phyloP scores from a whole-genome alignment of 2,113 vertebrate species.

The Megalops atlanticus region DNA sequence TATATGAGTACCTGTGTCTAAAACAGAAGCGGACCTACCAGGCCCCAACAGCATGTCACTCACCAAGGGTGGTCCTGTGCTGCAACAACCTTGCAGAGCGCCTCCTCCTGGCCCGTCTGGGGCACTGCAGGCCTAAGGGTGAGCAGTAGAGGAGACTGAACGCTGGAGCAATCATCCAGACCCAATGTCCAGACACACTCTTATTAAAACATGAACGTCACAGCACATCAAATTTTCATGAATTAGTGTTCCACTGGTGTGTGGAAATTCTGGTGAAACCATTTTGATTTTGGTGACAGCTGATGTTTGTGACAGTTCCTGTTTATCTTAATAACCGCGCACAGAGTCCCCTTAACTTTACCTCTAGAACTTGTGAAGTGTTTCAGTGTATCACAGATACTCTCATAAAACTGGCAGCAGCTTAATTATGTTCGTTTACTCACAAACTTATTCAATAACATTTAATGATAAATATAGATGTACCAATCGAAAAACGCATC shows the following conservation, averaged over 20 bases:
- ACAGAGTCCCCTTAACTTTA: no score
- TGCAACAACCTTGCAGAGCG: constrained; percentile 62
- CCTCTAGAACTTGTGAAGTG: no score
- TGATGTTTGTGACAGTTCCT: no score
- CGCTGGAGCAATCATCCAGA: not conserved
- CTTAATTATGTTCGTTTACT: no score
- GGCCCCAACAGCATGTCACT: constrained; percentile 31
- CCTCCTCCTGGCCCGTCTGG: constrained; percentile 50
- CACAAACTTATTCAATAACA: not conserved
- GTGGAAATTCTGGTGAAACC: no score
- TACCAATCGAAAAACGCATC: not conserved
- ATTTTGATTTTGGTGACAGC: no score
- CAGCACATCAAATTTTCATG: not conserved
- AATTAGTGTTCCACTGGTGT: no score
- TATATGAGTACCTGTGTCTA: no score
- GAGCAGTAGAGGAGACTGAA: not conserved
- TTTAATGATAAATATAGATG: not conserved
- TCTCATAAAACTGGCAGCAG: no score
- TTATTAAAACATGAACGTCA: not conserved
- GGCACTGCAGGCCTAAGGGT: constrained; percentile 51
- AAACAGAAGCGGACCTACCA: not conserved
- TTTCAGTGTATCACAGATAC: no score
- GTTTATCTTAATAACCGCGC: no score
- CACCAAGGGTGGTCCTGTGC: constrained; percentile 57
- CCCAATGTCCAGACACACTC: no score